Evolutionary conservation across 2,888 invertebrate genomes (phyloP), one percentile per base, ranked within the genome.

Genomic region (Phragmatobia fuliginosa): DNA sequence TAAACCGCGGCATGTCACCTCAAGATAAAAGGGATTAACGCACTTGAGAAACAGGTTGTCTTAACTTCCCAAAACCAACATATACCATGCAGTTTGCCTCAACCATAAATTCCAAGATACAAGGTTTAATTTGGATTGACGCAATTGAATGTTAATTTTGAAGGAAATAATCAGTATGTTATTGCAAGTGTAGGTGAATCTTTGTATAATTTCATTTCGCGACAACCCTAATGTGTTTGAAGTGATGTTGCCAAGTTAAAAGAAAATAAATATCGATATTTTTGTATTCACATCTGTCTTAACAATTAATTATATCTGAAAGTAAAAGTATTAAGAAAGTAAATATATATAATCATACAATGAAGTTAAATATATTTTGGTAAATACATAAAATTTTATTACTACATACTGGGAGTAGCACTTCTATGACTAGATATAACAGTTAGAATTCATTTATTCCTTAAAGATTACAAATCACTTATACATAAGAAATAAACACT

Each of bases 1-100:
- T 92, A 92, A 92, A 92, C 91, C 91, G 85, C 90, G 83, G 85
- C 87, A 88, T 91, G 92, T 92, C 93, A 92, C 93, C 92, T 93
- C 89, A 88, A 93, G 93, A 93, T 93, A 93, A 93, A 93, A 91
- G 90, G 91, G 90, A 90, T 91, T 90, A 91, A 88, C 90, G 88
- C 87, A 90, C 85, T 90, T 90, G 88, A 88, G 91, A 91, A 92
- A 87, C 92, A 92, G 91, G 90, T 92, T 93, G 81, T 80, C 87
- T 89, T 87, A 87, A 88, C 86, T 85, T 84, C 72, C 63, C 70
- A 8, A 67, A 18, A 77, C 72, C 45, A 73, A 64, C 38, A 28
- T 69, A 68, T 62, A 61, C 58, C 75, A 67, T 68, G 71, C 71
- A 33, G 63, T 11, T 3, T 59, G 5, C 31, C 11, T 59, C 14